A percentile compares a stretch with the other conserved stretches of the same genome.
Evolutionary conservation across 2,888 invertebrate species (phyloP).

Genomic region (Rhorus exstirpatorius): DNA sequence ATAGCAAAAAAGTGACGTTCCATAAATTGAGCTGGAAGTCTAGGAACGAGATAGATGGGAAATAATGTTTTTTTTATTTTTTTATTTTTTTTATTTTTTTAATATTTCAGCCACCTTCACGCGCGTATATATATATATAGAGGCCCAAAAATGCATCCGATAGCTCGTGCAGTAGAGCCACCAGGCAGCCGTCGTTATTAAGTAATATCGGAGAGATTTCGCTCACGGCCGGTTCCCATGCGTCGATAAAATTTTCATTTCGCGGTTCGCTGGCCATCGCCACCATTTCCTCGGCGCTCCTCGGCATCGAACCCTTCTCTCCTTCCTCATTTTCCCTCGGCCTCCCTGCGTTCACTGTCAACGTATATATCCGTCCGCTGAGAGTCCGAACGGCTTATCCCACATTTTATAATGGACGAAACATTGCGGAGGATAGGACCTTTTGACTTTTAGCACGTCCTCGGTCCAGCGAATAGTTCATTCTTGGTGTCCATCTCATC

Average conservation of each 20-base stretch:
- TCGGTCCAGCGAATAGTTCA: conserved; percentile 41
- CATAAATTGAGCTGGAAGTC: no score
- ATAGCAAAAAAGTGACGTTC: no score
- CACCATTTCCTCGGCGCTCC: no score
- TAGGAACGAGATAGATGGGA: no score
- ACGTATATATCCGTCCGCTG: not conserved
- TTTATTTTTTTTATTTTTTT: no score
- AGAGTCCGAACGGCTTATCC: not conserved
- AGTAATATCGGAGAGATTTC: conserved; percentile 82
- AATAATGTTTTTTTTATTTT: not conserved
- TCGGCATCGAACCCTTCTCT: conserved; percentile 40
- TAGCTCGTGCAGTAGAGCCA: conserved; percentile 62
- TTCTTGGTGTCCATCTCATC: conserved; percentile 12
- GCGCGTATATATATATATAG: conserved; percentile 44
- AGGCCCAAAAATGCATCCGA: conserved; percentile 58
- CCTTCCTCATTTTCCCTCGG: conserved; percentile 22
- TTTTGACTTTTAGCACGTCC: not conserved
- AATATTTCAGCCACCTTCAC: not conserved
- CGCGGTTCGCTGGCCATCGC: conserved; percentile 72
- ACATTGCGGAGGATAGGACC: not conserved
- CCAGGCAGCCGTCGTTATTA: conserved; percentile 77
- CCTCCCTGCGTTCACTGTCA: not conserved
- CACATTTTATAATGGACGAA: not conserved
- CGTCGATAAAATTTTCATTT: conserved; percentile 81
- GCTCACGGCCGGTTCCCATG: conserved; percentile 74